Evolutionary conservation across 2,113 vertebrate genomes (phyloP), one percentile per base, ranked within the genome.

Genomic region (Machaerirhynchus nigripectus): DNA sequence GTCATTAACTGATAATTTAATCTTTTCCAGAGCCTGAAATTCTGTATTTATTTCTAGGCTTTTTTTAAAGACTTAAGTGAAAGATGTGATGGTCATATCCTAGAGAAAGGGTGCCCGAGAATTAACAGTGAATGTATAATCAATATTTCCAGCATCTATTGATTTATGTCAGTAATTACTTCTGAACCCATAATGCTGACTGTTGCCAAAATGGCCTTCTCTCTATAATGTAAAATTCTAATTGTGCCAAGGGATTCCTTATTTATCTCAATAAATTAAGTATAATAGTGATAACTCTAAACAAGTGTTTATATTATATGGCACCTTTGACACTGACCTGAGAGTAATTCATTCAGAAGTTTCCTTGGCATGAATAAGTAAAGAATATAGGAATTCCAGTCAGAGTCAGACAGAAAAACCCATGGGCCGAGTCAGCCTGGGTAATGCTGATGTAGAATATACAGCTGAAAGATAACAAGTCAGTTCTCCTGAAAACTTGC

Each of bases 131-230:
- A 97, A 96, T 96, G 84, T 78, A 70, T 93, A 97, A 97, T 96
- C 92, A 55, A 97, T 98, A 96, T 92, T 94, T 87, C 94, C 82
- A 96, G 65, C 80, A 90, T 95, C 82, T 96, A 96, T 97, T 97
- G 97, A 98, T 98, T 97, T 97, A 97, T 96, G 89, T 97, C 97
- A 98, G 97, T 98, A 97, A 97, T 98, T 98, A 96, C 89, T 97
- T 10, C 28, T 96, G 92, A 97, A 91, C 86, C 64, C 30, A 33
- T 97, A 92, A 94, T 94, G 93, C 93, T 93, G 96, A 95, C 92
- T 91, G 86, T 95, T 98, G 96, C 97, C 96, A 96, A 95, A 96
- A 94, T 33, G 93, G 60, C 79, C 88, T 89, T 83, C 71, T 87
- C 55, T 68, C 90, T 92, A 46, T 91, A 76, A 75, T 90, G 57